Base-by-base conservation (phyloP, 2,888 invertebrate species). In the Diabrotica balteata region DNA sequence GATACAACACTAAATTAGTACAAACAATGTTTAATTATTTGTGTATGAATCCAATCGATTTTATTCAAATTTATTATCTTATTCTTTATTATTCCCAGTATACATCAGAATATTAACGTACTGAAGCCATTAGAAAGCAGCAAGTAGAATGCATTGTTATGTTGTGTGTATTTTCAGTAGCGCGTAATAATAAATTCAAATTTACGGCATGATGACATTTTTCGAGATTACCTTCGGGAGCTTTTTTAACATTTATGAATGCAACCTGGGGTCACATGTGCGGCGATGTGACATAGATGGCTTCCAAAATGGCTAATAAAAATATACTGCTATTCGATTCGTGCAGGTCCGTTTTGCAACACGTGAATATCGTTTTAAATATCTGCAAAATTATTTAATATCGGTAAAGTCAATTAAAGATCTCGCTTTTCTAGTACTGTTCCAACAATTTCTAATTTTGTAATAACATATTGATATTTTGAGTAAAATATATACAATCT, bases 291-390 rank as follows among this genome's bases (percentile, higher is more conserved):
- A 80, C 80, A 80, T 76, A 79, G 78, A 81, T 80, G 81, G 79
- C 79, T 75, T 79, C 76, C 77, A 76, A 79, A 83, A 83, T 82
- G 79, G 81, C 72, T 77, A 77, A 79, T 81, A 84, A 84, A 84
- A 84, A 83, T 79, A 79, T 79, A 84, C 81, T 80, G 81, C 80
- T 81, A 78, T 83, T 82, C 82, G 81, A 82, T 79, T 81, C 79
- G 80, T 77, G 7, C 55, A 57, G 55, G 7, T 8, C 45, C 55
- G 55, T 57, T 57, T 44, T 57, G 17, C 7, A 4, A 32, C 32
- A 32, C 32, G 32, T 32, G 32, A 32, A 32, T 32, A 32, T 32
- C 32, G 32, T 1, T 32, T 32, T 32, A 32, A 32, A 32, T 32
- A 32, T 2, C 32, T 32, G 32, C 32, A 32, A 32, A 32, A 32